These are phyloP conservation scores for Micrasema longulum DNA, from an alignment of 1,140 invertebrate species.

Conservation along the genomic window DNA sequence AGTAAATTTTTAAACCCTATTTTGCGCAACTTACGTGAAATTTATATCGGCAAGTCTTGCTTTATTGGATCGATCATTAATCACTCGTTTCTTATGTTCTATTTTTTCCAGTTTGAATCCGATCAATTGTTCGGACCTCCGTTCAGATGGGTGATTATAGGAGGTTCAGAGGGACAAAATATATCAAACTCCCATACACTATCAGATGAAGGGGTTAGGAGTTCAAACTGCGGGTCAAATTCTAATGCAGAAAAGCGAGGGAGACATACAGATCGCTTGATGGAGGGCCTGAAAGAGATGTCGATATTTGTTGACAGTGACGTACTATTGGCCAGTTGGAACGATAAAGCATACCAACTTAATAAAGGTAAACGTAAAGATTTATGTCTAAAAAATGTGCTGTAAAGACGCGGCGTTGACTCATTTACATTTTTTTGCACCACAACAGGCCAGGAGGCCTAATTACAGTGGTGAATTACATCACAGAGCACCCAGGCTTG, in stretches of 20 bases:
- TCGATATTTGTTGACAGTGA: constrained; percentile 15
- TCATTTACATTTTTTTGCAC: background rate
- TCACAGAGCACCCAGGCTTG: too few relatives aligned
- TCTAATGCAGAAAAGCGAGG: background rate
- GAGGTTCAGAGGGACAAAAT: background rate
- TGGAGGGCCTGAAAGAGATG: background rate
- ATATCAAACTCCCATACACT: background rate
- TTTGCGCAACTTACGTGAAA: background rate
- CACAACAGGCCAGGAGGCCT: too few relatives aligned
- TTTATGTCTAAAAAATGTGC: too few relatives aligned
- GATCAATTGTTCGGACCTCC: constrained; percentile 32
- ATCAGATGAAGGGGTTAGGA: background rate
- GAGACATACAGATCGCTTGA: background rate
- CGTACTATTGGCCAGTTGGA: background rate
- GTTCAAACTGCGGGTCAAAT: background rate
- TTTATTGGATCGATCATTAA: background rate
- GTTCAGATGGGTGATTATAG: constrained; percentile 35
- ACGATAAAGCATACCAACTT: background rate
- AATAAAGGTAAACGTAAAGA: constrained; percentile 16
- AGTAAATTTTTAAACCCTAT: background rate
- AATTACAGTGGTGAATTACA: too few relatives aligned
- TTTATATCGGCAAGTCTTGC: background rate
- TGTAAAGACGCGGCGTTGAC: too few relatives aligned
- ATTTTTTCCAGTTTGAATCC: constrained; percentile 37
- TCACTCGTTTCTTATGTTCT: background rate